These are phyloP conservation scores for Danaus chrysippus DNA, from an alignment of 2,888 invertebrate species.

Conservation along the genomic window DNA sequence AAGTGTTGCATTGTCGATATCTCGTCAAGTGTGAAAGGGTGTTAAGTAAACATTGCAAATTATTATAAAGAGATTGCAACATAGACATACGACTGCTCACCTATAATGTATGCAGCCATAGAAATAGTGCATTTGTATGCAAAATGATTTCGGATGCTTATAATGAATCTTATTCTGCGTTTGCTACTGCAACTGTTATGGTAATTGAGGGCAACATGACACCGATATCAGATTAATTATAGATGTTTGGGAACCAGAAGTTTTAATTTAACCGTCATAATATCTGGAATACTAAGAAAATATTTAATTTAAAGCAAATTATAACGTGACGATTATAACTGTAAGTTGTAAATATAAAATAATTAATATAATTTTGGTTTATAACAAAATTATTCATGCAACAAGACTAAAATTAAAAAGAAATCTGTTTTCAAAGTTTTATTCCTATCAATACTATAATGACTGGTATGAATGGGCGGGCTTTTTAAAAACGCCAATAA, in stretches of 20 bases:
- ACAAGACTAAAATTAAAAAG: no score
- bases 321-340: no score
- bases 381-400: no score
- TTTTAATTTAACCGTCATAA: no score
- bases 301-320: no score
- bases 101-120: slow-evolving; percentile 63
- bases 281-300: no score
- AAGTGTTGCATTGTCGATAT: slow-evolving; percentile 58
- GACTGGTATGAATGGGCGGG: neutral
- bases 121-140: slow-evolving; percentile 71
- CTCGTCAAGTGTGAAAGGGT: slow-evolving; percentile 79
- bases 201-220: slow-evolving; percentile 70
- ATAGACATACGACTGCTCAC: slow-evolving; percentile 40
- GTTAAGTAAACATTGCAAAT: slow-evolving; percentile 81
- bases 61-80: slow-evolving; percentile 77
- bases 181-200: slow-evolving; percentile 68
- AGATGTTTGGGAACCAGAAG: slow-evolving; percentile 48
- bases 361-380: no score
- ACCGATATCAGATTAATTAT: slow-evolving; percentile 72
- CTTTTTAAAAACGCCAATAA: slow-evolving; percentile 9
- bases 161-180: slow-evolving; percentile 57
- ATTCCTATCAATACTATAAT: neutral
- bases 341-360: no score
- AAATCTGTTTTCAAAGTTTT: no score
- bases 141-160: slow-evolving; percentile 51